phyloP scores from a whole-genome alignment of 2,888 invertebrate genomes.

The Agonum fuliginosum region DNA sequence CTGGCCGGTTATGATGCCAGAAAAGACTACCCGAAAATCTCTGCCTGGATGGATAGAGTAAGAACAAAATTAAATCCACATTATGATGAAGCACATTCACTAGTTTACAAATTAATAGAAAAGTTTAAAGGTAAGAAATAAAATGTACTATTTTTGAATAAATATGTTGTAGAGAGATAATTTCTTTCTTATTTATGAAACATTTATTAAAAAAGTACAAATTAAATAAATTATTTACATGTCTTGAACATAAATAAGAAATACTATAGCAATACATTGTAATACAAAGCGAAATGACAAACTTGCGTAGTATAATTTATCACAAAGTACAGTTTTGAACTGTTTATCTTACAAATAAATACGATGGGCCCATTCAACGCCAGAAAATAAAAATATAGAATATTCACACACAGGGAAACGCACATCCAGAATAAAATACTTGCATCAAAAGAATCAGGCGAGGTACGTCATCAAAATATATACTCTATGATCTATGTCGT shows the following conservation, averaged over 20 bases:
- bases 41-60: conserved; percentile 81
- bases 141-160: conserved; percentile 14
- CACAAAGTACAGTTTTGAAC: conserved; percentile 29
- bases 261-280: conserved; percentile 8
- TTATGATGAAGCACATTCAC: conserved; percentile 78
- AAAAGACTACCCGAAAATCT: conserved; percentile 77
- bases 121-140: conserved; percentile 42
- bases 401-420: too few relatives aligned
- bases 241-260: conserved; percentile 20
- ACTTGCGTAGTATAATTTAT: too few relatives aligned
- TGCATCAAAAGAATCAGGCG: too few relatives aligned
- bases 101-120: conserved; percentile 66
- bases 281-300: too few relatives aligned
- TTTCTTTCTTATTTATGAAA: conserved; percentile 1
- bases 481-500: too few relatives aligned
- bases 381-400: too few relatives aligned
- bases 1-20: conserved; percentile 81
- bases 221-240: conserved; percentile 35
- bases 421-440: too few relatives aligned
- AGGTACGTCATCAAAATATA: too few relatives aligned
- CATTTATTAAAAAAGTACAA: conserved; percentile 42
- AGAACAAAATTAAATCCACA: conserved; percentile 77
- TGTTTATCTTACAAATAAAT: conserved; percentile 27
- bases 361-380: neutral
- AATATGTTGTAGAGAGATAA: too few relatives aligned